phyloP scores from a whole-genome alignment of 1,140 invertebrate species.

The Calephelis virginiensis region DNA sequence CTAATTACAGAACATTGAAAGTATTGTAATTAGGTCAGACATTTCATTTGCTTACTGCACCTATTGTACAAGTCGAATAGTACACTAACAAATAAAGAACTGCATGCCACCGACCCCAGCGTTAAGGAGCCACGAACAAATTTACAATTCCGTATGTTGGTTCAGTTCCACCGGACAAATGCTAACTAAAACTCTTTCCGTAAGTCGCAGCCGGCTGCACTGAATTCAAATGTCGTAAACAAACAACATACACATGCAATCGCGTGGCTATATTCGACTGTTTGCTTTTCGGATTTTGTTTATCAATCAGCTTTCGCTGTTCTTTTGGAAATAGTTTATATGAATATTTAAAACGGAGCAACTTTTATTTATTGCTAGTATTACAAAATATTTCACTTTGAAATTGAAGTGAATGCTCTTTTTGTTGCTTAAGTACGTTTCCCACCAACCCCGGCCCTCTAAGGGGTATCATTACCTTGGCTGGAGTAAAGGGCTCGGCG shows the following conservation, averaged over 20 bases:
- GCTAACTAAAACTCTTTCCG: constrained; percentile 61
- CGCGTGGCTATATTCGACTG: constrained; percentile 36
- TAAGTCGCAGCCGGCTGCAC: constrained; percentile 44
- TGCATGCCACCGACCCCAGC: constrained; percentile 37
- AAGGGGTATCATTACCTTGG: too few species aligned
- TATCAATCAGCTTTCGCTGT: constrained; percentile 34
- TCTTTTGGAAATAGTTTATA: constrained; percentile 16
- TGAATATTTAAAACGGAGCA: constrained; percentile 5
- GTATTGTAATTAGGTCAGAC: too few species aligned
- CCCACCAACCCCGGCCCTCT: too few species aligned
- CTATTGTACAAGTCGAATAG: too few species aligned
- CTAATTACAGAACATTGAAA: too few species aligned
- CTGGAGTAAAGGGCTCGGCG: too few species aligned
- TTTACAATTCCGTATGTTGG: constrained; percentile 73
- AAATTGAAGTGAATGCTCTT: background rate
- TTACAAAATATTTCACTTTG: background rate
- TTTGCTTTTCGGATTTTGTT: constrained; percentile 40
- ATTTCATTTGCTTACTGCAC: too few species aligned
- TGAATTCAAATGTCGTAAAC: constrained; percentile 70
- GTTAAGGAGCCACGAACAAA: constrained; percentile 58
- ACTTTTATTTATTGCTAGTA: background rate
- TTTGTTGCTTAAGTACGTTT: background rate
- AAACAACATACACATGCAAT: constrained; percentile 42
- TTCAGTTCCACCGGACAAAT: constrained; percentile 66
- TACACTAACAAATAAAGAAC: constrained; percentile 18